phyloP scores from a whole-genome alignment of 2,113 vertebrate genomes.

The Gulo gulo region DNA sequence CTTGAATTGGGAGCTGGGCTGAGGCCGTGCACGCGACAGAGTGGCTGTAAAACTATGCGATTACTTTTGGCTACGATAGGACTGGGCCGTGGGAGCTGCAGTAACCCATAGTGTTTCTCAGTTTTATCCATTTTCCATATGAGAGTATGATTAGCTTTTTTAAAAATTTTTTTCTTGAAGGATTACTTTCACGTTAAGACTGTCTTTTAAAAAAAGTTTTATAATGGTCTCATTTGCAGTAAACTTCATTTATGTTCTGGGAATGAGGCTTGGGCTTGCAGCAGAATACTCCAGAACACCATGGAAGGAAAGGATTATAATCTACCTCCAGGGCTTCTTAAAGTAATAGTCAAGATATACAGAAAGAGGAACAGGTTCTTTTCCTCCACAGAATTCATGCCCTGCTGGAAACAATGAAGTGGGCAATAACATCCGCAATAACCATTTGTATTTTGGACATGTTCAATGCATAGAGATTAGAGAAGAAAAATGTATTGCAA shows the following conservation, averaged over 20 bases:
- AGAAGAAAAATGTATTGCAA: slow-evolving; percentile 69
- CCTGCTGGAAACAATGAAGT: slow-evolving; percentile 57
- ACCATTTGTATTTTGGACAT: slow-evolving; percentile 71
- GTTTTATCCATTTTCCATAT: not conserved
- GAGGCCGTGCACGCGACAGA: not conserved
- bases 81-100: not conserved
- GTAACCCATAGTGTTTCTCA: not conserved
- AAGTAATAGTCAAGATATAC: slow-evolving; percentile 30
- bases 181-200: not conserved
- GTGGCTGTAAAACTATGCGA: slow-evolving; percentile 14
- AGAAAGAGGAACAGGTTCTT: slow-evolving; percentile 54
- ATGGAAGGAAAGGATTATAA: slow-evolving; percentile 49
- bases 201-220: not conserved
- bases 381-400: slow-evolving; percentile 66
- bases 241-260: slow-evolving; percentile 41
- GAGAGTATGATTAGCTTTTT: not conserved
- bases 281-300: slow-evolving; percentile 56
- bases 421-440: slow-evolving; percentile 69
- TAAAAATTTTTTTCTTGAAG: not conserved
- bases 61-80: not conserved
- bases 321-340: not conserved
- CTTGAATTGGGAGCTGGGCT: slow-evolving; percentile 27
- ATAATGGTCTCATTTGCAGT: slow-evolving; percentile 24
- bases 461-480: slow-evolving; percentile 69
- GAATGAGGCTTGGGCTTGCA: not conserved